Evolutionary conservation across 2,113 vertebrate species (phyloP), one percentile per base, ranked within the genome.

Genomic region (Dipodomys spectabilis): DNA sequence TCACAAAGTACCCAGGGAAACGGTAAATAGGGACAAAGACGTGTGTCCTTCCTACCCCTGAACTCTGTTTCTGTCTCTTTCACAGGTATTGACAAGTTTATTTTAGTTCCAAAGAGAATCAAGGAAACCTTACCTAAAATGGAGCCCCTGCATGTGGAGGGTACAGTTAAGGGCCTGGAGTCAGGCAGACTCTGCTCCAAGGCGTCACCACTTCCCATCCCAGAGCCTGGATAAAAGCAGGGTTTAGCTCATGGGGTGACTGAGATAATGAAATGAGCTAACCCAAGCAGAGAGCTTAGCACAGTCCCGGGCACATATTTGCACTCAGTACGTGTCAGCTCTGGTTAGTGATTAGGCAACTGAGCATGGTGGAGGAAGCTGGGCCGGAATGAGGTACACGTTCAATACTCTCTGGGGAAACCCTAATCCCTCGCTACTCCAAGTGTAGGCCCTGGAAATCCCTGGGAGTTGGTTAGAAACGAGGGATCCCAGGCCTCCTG

Each of bases 61-160:
- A 28, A 30, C n/a, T 49, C 67, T 82, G 44, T 45, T 22, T 45
- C 39, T 15, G 27, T 57, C 44, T 22, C 67, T 62, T 65, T 45
- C 49, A 7, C 39, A 25, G 75, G 78, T 60, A 93, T 64, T 39
- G 22, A 35, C 39, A 69, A 82, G 84, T 84, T 92, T 96, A 87
- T 94, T 96, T 97, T 93, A 16, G 62, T 77, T 88, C 80, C 77
- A 62, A 57, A 68, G 92, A 86, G 30, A 53, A 28, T 82, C 32
- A 64, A 62, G 71, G 53, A 72, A 32, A 65, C 68, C 80, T 20
- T 75, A 64, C 94, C 93, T 93, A 88, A 91, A 75, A 89, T 81
- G 89, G 94, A 82, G 69, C 44, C 68, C 16, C 4, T 82, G n/a
- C 44, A 30, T 1, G 0, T 73, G 13, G 1, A 9, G 3, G 44